Evolutionary conservation across 2,113 vertebrate species (phyloP).

Genomic region (Bos taurus): DNA sequence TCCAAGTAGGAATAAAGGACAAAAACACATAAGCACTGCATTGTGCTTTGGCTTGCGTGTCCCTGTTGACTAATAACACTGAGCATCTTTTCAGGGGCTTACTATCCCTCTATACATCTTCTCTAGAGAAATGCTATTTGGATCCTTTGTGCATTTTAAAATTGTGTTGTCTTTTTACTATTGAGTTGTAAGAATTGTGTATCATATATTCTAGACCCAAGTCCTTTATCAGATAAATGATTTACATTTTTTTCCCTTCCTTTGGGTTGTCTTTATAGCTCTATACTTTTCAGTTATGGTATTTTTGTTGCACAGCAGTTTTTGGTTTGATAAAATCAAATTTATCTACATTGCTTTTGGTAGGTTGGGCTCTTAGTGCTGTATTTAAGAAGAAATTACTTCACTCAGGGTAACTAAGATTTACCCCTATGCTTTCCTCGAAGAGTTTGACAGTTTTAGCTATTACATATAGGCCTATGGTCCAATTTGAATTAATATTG

Average conservation of each 20-base stretch:
- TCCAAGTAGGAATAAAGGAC: not conserved
- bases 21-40: not conserved
- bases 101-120: not conserved
- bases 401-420: not conserved
- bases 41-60: not conserved
- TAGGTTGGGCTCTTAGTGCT: not conserved
- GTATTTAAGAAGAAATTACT: not conserved
- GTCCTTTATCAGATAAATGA: not conserved
- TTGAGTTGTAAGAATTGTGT: not conserved
- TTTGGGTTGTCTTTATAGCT: not conserved
- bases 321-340: not conserved
- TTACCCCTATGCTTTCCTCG: not conserved
- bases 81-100: not conserved
- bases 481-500: not conserved
- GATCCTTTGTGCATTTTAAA: not conserved
- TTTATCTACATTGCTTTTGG: not conserved
- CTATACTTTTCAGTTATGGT: not conserved
- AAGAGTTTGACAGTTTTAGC: not conserved
- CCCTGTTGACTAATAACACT: not conserved
- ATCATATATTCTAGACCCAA: not conserved
- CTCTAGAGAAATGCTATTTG: not conserved
- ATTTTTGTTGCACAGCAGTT: not conserved
- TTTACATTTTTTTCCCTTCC: not conserved
- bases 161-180: not conserved
- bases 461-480: not conserved